phyloP scores from a whole-genome alignment of 92 coral and sea anemone genomes.

The Epizoanthus stellaris region DNA sequence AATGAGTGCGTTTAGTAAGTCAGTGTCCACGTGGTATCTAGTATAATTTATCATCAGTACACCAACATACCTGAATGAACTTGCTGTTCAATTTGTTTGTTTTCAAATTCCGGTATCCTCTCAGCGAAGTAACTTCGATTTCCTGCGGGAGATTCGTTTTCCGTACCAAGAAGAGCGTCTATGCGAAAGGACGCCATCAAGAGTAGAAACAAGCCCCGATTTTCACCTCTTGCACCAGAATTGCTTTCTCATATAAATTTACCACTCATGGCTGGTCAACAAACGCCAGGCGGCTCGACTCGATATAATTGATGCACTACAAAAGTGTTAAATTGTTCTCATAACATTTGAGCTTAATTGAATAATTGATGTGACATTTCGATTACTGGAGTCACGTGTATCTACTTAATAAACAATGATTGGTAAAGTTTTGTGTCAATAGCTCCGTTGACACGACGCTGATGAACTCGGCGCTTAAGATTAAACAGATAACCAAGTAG shows the following conservation, averaged over 20 bases:
- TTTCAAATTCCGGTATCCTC: background rate
- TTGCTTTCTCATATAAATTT: no score
- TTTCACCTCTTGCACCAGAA: no score
- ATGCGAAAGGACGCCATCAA: slow-evolving; percentile 37
- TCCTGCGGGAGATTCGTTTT: background rate
- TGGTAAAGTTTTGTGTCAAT: slow-evolving; percentile 37
- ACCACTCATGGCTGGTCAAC: background rate
- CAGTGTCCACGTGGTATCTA: background rate
- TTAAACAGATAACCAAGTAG: slow-evolving; percentile 17
- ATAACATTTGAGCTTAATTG: slow-evolving; percentile 37
- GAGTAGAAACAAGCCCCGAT: no score
- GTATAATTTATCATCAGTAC: background rate
- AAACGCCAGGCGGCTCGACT: background rate
- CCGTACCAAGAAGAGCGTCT: slow-evolving; percentile 14
- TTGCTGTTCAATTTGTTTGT: background rate
- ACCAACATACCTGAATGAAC: slow-evolving; percentile 3
- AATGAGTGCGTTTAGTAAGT: background rate
- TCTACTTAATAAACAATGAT: slow-evolving; percentile 43
- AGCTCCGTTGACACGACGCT: slow-evolving; percentile 26
- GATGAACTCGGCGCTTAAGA: slow-evolving; percentile 38
- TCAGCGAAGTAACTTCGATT: slow-evolving; percentile 11
- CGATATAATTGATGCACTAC: background rate
- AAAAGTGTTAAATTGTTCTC: slow-evolving; percentile 46
- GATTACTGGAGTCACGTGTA: slow-evolving; percentile 40
- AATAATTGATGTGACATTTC: slow-evolving; percentile 41